Conservation (phyloP, 2,797 vertebrate species). For the Benthosema pterotum region DNA sequence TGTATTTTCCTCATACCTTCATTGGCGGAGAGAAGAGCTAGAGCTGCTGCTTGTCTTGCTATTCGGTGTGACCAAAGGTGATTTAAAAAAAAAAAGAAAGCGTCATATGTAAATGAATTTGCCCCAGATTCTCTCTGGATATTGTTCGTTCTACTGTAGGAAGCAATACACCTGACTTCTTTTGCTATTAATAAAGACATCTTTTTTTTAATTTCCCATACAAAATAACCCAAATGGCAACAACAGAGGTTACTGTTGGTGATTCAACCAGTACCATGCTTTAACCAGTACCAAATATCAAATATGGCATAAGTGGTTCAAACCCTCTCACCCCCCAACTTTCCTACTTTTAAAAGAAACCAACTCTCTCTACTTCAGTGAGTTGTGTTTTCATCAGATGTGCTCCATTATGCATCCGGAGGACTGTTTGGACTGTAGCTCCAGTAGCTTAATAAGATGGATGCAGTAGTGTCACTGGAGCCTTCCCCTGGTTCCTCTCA, state of each 20-base stretch:
- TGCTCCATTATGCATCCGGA: slow-evolving; percentile 58
- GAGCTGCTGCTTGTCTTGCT: slow-evolving; percentile 21
- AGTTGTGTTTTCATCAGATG: slow-evolving; percentile 60
- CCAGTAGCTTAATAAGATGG: slow-evolving; percentile 68
- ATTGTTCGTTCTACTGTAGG: slow-evolving; percentile 50
- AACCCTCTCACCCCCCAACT: no score
- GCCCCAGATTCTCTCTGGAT: slow-evolving; percentile 49
- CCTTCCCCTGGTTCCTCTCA: slow-evolving; percentile 60
- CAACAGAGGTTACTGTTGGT: no score
- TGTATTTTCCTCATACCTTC: neutral
- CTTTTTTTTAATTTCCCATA: no score
- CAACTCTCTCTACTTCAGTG: slow-evolving; percentile 46
- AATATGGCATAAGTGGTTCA: no score
- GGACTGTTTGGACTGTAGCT: slow-evolving; percentile 53
- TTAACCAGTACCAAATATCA: no score
- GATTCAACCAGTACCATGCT: no score
- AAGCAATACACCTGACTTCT: slow-evolving; percentile 23
- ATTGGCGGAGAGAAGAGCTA: neutral
- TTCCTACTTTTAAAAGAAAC: neutral
- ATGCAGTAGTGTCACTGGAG: slow-evolving; percentile 58
- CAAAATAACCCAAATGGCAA: no score
- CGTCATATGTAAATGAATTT: slow-evolving; percentile 49
- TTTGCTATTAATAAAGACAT: slow-evolving; percentile 16
- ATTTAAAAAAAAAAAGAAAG: slow-evolving; percentile 29
- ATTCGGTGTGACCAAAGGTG: slow-evolving; percentile 20